Percentiles rank a stretch among this genome's conserved stretches.
These are phyloP conservation scores for Hylyphantes graminicola DNA, from an alignment of 1,140 invertebrate species.

Conservation along the genomic window DNA sequence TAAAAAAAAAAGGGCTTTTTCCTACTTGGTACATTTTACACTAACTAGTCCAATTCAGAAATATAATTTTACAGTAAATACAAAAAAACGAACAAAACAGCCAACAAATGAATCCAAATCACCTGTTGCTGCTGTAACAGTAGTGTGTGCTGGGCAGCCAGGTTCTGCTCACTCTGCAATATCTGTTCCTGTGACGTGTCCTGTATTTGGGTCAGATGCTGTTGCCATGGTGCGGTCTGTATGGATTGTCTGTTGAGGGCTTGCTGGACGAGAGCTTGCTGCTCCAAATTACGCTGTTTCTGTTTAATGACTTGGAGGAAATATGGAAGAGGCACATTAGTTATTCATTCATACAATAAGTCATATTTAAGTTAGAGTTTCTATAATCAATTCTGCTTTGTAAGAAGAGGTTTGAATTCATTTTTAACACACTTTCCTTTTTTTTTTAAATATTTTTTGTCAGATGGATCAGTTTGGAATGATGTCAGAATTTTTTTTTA, in stretches of 20 bases:
- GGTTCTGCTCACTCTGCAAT: slow-evolving; percentile 91
- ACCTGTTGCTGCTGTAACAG: slow-evolving; percentile 70
- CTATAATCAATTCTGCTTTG: too few species aligned
- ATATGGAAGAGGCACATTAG: too few species aligned
- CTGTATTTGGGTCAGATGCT: slow-evolving; percentile 57
- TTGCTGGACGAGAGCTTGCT: slow-evolving; percentile 65
- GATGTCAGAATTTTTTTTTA: too few species aligned
- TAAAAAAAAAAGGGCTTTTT: too few species aligned
- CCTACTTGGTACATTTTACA: too few species aligned
- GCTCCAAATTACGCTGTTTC: slow-evolving; percentile 64
- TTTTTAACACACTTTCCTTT: too few species aligned
- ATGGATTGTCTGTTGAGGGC: slow-evolving; percentile 64
- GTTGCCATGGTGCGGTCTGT: slow-evolving; percentile 65
- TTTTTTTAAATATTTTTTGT: too few species aligned
- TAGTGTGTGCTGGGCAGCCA: slow-evolving; percentile 90
- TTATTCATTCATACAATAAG: too few species aligned
- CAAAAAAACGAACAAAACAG: background rate
- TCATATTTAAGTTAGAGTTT: too few species aligned
- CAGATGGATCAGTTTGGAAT: too few species aligned
- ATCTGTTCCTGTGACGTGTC: slow-evolving; percentile 85
- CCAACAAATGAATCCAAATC: background rate
- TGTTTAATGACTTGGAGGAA: slow-evolving; percentile 65
- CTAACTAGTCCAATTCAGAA: too few species aligned
- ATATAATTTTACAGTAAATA: background rate
- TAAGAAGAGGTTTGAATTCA: too few species aligned